Percentiles rank a stretch among this genome's conserved stretches.
These are phyloP conservation scores for Leptoclinus maculatus DNA, from an alignment of 2,797 vertebrate species.

Conservation along the genomic window DNA sequence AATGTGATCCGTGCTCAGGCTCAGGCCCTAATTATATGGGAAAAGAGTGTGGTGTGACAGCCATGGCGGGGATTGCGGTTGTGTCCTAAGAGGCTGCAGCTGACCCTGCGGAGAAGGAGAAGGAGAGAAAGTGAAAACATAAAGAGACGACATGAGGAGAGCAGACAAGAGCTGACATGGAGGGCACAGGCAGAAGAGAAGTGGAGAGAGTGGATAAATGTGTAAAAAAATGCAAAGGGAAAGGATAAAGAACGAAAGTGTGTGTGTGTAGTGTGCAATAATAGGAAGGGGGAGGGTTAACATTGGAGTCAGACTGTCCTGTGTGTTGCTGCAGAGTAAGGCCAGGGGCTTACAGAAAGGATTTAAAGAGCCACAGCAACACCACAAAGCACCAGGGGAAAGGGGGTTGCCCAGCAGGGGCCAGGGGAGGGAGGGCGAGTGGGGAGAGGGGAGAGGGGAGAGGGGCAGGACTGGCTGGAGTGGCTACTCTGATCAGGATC, in stretches of 20 bases:
- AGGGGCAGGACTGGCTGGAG: conserved; percentile 51
- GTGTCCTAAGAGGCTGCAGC: conserved; percentile 76
- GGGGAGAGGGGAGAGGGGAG: conserved; percentile 49
- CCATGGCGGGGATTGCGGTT: conserved; percentile 78
- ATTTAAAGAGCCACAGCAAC: conserved; percentile 82
- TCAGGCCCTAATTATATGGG: conserved; percentile 85
- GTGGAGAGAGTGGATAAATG: conserved; percentile 1
- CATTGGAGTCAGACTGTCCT: conserved; percentile 74
- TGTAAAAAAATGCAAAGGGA: conserved; percentile 6
- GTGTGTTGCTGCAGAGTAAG: conserved; percentile 77
- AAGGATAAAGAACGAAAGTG: conserved; percentile 16
- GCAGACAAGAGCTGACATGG: conserved; percentile 6
- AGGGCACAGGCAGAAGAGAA: neutral
- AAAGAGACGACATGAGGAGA: conserved; percentile 35
- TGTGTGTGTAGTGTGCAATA: conserved; percentile 42
- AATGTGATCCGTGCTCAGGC: conserved; percentile 82
- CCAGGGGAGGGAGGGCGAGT: conserved; percentile 49
- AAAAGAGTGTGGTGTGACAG: conserved; percentile 83
- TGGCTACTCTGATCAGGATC: conserved; percentile 80
- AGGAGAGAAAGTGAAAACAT: conserved; percentile 65
- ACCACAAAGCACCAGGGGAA: conserved; percentile 76
- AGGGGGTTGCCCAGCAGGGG: conserved; percentile 71
- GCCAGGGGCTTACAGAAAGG: conserved; percentile 74
- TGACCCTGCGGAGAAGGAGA: conserved; percentile 71
- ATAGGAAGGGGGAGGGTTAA: conserved; percentile 49